These are phyloP conservation scores for Mus caroli DNA, from an alignment of 2,797 vertebrate genomes.

Conservation along the genomic window DNA sequence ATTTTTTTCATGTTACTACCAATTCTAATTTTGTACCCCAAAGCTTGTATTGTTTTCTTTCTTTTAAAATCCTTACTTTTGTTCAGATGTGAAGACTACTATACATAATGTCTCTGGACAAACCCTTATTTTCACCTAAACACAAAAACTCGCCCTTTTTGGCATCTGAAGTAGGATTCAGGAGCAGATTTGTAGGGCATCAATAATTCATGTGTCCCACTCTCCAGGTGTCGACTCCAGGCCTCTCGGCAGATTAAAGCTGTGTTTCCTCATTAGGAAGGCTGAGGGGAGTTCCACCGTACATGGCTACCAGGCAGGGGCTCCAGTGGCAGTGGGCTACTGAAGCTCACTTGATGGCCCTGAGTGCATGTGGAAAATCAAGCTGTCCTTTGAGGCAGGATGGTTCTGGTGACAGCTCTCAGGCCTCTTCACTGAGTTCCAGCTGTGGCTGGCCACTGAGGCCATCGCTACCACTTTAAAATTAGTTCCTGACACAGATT, in stretches of 20 bases:
- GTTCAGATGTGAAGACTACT: not conserved
- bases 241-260: constrained; percentile 63
- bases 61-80: not conserved
- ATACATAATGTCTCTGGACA: not conserved
- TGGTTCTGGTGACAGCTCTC: not conserved
- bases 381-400: constrained; percentile 35
- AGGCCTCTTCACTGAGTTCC: constrained; percentile 27
- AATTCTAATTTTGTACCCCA: constrained; percentile 57
- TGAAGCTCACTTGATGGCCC: not conserved
- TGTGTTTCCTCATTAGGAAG: not conserved
- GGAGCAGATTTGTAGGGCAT: constrained; percentile 41
- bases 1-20: constrained; percentile 23
- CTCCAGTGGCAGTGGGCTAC: not conserved
- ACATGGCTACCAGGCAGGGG: not conserved
- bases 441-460: constrained; percentile 25
- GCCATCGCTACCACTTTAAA: constrained; percentile 55
- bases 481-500: constrained; percentile 73
- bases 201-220: constrained; percentile 43
- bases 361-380: not conserved
- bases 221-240: constrained; percentile 21
- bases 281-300: constrained; percentile 46
- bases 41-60: not conserved
- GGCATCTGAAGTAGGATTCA: constrained; percentile 2
- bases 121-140: constrained; percentile 46
- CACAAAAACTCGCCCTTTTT: constrained; percentile 16